Evolutionary conservation across 2,797 vertebrate species (phyloP), one percentile per base, ranked within the genome.

Genomic region (Cyprinodon diabolis): DNA sequence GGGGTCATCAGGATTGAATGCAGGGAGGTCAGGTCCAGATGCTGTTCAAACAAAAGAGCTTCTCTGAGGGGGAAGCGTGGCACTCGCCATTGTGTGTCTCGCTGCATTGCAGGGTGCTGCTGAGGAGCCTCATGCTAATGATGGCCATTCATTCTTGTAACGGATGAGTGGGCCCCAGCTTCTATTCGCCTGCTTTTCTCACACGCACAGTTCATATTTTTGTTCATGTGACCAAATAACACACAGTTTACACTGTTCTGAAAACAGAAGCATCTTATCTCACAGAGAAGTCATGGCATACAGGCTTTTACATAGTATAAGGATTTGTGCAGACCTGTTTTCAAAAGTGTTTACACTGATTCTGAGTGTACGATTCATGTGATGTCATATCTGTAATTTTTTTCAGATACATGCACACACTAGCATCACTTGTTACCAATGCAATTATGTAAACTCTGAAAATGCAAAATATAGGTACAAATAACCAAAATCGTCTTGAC

Each of bases 41-140:
- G 97, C 96, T 95, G 88, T 91, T 91, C 74, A 91, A 96, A 98
- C 97, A 98, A 98, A 97, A 96, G 96, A 95, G 95, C 95, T 96
- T 97, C 96, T 96, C 90, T 95, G 95, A 90, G 95, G 94, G 95
- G 96, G 96, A 96, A 97, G 96, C 92, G 95, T 96, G 96, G 96
- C 96, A 93, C 94, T 95, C 62, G 92, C 96, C 91, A 96, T 96
- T 96, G 91, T 95, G 91, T 93, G 90, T 93, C 91, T 94, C 95
- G 95, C 97, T 95, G 97, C 97, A 98, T 97, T 99, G 97, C 97
- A 98, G 97, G 96, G 96, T 96, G 95, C 94, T 96, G 91, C 93
- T 80, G 93, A 94, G 95, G 95, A 95, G 96, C 94, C 93, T 94
- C 90, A 94, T 96, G 96, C 96, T 97, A 97, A 97, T 97, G 96